Conservation (phyloP, 2,797 vertebrate species). For the Passerculus sandwichensis region DNA sequence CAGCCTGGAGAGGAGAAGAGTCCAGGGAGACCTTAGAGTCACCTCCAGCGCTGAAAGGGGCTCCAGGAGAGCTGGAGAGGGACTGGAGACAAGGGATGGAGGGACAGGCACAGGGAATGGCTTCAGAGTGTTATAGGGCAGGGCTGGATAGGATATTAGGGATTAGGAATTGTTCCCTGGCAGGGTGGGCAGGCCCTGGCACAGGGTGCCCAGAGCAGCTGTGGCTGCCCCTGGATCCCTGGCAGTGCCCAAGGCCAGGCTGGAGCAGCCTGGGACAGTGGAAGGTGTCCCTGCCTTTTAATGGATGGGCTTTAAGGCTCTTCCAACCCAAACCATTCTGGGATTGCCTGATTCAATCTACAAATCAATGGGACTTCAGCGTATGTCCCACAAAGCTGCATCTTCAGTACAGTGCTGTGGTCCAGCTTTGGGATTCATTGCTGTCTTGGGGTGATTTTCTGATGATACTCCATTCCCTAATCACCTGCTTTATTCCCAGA, state of each 20-base stretch:
- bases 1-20: neutral
- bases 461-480: neutral
- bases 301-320: neutral
- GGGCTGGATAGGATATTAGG: neutral
- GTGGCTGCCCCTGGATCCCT: too few species aligned
- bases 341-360: neutral
- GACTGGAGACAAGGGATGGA: neutral
- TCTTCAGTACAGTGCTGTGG: too few species aligned
- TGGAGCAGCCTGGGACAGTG: too few species aligned
- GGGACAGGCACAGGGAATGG: neutral
- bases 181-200: neutral
- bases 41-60: rapidly evolving
- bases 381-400: neutral
- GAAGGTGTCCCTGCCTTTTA: neutral
- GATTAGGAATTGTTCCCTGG: neutral
- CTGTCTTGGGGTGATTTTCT: too few species aligned
- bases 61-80: neutral
- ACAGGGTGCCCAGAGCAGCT: neutral
- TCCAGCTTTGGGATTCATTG: neutral
- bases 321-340: neutral
- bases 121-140: too few species aligned
- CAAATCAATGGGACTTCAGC: neutral
- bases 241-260: too few species aligned
- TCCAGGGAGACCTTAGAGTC: rapidly evolving
- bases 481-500: too few species aligned